These are phyloP conservation scores for Drosophila siamana DNA, from an alignment of 2,888 invertebrate species.

Conservation along the genomic window DNA sequence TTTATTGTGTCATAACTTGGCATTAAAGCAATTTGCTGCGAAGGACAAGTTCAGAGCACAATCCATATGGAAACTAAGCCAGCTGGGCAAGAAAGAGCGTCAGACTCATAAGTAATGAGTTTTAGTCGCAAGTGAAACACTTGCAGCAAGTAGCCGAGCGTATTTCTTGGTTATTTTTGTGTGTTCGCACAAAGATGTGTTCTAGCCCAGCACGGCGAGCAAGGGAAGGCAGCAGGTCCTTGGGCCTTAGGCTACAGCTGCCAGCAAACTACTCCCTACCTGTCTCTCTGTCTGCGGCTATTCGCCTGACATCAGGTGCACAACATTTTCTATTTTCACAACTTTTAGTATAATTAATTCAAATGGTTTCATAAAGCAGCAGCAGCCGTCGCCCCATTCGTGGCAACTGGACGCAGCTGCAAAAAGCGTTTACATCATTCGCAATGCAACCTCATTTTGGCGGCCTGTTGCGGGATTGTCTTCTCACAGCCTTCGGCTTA, in stretches of 20 bases:
- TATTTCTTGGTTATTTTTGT: background rate
- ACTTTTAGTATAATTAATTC: slow-evolving; percentile 79
- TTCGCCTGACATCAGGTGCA: slow-evolving; percentile 72
- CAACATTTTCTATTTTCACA: slow-evolving; percentile 78
- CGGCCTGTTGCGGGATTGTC: background rate
- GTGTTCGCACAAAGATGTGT: slow-evolving; percentile 4
- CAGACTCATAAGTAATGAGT: slow-evolving; percentile 31
- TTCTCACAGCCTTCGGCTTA: background rate
- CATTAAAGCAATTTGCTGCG: too few species aligned
- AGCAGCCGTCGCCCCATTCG: too few species aligned
- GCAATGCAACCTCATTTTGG: slow-evolving; percentile 20
- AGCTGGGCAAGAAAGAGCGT: slow-evolving; percentile 6
- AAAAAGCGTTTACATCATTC: slow-evolving; percentile 26
- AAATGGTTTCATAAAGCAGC: slow-evolving; percentile 65
- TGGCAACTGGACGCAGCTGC: slow-evolving; percentile 40
- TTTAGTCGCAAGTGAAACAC: slow-evolving; percentile 6
- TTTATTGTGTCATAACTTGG: too few species aligned
- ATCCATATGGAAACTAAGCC: background rate
- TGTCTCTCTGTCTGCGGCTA: slow-evolving; percentile 6
- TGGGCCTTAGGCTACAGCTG: background rate
- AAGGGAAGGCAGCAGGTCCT: background rate
- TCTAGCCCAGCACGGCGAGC: too few species aligned
- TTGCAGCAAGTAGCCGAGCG: slow-evolving; percentile 6
- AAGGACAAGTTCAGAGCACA: background rate
- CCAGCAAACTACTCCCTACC: slow-evolving; percentile 1